Evolutionary conservation across 2,888 invertebrate species (phyloP).

Genomic region (Zaprionus lineosus): DNA sequence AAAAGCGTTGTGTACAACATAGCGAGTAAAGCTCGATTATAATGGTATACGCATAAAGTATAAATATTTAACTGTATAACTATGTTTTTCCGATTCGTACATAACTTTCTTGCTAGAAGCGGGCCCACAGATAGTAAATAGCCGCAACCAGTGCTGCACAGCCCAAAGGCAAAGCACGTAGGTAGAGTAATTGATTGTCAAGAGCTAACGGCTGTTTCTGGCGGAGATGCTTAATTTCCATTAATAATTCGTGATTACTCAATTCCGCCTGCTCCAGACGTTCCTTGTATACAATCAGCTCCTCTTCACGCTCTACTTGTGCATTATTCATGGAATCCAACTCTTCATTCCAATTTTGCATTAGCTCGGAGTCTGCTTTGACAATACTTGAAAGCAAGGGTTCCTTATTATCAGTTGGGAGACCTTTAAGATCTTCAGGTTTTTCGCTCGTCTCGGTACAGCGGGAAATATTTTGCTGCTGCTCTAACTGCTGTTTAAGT

Average conservation of each 20-base stretch:
- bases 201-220: constrained; percentile 40
- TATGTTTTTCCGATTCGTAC: constrained; percentile 34
- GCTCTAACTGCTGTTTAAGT: constrained; percentile 49
- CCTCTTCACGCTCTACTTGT: constrained; percentile 80
- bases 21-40: constrained; percentile 40
- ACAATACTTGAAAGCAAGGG: neutral
- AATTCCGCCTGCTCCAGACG: constrained; percentile 77
- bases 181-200: constrained; percentile 47
- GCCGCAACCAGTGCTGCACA: constrained; percentile 76
- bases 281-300: constrained; percentile 82
- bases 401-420: neutral
- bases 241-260: constrained; percentile 78
- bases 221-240: constrained; percentile 76
- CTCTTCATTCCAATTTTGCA: constrained; percentile 66
- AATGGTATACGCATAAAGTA: constrained; percentile 28
- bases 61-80: constrained; percentile 49
- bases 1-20: constrained; percentile 37
- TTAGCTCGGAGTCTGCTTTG: constrained; percentile 8
- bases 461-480: constrained; percentile 9
- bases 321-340: constrained; percentile 71
- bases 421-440: neutral
- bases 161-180: constrained; percentile 73
- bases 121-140: constrained; percentile 71
- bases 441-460: constrained; percentile 1
- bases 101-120: constrained; percentile 45